Evolutionary conservation across 2,888 invertebrate species (phyloP).

Genomic region (Rhogogaster chlorosoma): DNA sequence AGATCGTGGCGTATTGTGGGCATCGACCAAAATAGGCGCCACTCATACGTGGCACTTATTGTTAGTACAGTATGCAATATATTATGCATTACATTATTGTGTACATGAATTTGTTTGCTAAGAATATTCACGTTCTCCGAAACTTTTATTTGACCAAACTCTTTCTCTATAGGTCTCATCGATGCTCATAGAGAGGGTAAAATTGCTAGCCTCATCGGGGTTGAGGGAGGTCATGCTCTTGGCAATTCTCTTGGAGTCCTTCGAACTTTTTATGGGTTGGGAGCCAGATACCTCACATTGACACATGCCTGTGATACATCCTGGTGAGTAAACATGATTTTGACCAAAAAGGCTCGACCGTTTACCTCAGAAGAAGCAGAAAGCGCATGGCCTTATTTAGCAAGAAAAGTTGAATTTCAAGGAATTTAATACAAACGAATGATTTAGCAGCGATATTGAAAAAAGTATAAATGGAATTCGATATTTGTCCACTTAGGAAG

Average conservation of each 20-base stretch:
- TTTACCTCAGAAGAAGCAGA: not conserved
- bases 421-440: not conserved
- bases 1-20: not conserved
- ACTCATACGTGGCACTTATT: not conserved
- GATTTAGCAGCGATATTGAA: not conserved
- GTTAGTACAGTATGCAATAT: too few relatives aligned
- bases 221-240: slow-evolving; percentile 95
- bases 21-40: not conserved
- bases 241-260: slow-evolving; percentile 94
- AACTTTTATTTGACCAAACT: not conserved
- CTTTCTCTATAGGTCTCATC: slow-evolving; percentile 83
- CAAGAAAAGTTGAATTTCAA: not conserved
- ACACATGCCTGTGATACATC: slow-evolving; percentile 96
- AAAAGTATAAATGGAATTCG: not conserved
- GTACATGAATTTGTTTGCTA: not conserved
- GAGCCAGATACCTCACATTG: slow-evolving; percentile 93
- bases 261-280: slow-evolving; percentile 93
- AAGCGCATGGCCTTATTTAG: not conserved
- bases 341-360: not conserved
- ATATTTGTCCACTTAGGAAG: not conserved
- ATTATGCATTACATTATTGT: not conserved
- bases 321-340: slow-evolving; percentile 80
- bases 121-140: not conserved
- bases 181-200: slow-evolving; percentile 86
- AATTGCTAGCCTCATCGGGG: slow-evolving; percentile 93